Base-by-base conservation (phyloP, 2,888 invertebrate species). In the Drosophila colorata region DNA sequence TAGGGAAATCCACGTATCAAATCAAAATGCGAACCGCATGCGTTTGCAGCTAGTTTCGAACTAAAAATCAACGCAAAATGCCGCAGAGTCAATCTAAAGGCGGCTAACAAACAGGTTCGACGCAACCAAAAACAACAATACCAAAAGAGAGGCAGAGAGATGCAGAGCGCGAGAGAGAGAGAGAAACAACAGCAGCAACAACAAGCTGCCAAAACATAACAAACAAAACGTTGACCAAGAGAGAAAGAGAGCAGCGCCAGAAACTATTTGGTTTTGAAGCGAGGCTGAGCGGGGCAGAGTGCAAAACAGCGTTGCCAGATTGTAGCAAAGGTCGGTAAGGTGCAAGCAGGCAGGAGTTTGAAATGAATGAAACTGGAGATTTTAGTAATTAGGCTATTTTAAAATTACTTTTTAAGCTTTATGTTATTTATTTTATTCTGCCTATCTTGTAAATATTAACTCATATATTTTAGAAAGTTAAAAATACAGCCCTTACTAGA, bases 41-140 rank as follows among this genome's bases (percentile, higher is more conserved):
- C 81, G 74, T 71, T 87, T 81, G 75, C 66, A 76, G 80, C 70
- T 20, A 65, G 53, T 64, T 74, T 72, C 74, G 46, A 74, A 89
- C 89, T 88, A 70, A 86, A 80, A 67, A 69, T 70, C 66, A 70
- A 69, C 81, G 70, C 69, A 66, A 72, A 81, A 70, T 71, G 49
- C 60, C 48, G 49, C 61, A 20, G 57, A 35, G 55, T 46, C 68
- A 57, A 64, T 66, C 67, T 47, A 53, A 72, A 82, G 58, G 43
- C 74, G 74, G 64, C 76, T 71, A 71, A 68, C 84, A 85, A 87
- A 80, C 87, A 71, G 88, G 83, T 86, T 84, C 83, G 80, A 84
- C 61, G 74, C 83, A 69, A 73, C 71, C 48, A 43, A 60, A 48
- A 11, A 43, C 57, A 79, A 59, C 52, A 33, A 47, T 18, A 18